Evolutionary conservation across 2,888 invertebrate genomes (phyloP).

Genomic region (Caenorhabditis sp.): DNA sequence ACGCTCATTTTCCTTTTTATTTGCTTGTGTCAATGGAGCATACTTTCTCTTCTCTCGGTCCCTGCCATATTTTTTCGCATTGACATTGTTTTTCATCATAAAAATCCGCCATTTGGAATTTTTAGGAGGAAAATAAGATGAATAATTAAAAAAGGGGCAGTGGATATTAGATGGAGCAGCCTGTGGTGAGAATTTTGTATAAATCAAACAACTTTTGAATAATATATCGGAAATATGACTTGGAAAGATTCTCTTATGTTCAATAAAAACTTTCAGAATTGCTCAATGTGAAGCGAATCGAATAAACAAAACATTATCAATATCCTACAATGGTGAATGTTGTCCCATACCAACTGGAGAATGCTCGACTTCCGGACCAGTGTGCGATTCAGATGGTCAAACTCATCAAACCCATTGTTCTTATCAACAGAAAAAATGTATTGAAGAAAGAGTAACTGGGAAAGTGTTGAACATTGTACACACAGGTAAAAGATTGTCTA

Average conservation of each 20-base stretch:
- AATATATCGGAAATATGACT: too few relatives aligned
- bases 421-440: slow-evolving; percentile 61
- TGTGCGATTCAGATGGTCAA: slow-evolving; percentile 61
- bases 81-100: background rate
- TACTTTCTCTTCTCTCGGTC: too few relatives aligned
- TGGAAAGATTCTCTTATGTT: too few relatives aligned
- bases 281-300: slow-evolving; percentile 62
- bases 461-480: slow-evolving; percentile 56
- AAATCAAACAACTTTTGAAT: too few relatives aligned
- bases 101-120: too few relatives aligned
- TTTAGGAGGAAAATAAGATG: background rate
- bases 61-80: background rate
- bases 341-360: slow-evolving; percentile 45
- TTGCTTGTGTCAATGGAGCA: too few relatives aligned
- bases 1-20: too few relatives aligned
- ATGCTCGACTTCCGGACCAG: slow-evolving; percentile 44
- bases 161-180: too few relatives aligned
- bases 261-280: slow-evolving; percentile 53
- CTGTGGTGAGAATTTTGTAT: too few relatives aligned
- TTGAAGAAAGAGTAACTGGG: slow-evolving; percentile 38
- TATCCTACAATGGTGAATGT: slow-evolving; percentile 58
- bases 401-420: slow-evolving; percentile 56
- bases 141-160: too few relatives aligned
- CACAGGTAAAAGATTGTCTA: slow-evolving; percentile 34
- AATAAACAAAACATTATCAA: slow-evolving; percentile 31